Conservation (phyloP, 2,888 invertebrate species). For the Cephus rjabovi region DNA sequence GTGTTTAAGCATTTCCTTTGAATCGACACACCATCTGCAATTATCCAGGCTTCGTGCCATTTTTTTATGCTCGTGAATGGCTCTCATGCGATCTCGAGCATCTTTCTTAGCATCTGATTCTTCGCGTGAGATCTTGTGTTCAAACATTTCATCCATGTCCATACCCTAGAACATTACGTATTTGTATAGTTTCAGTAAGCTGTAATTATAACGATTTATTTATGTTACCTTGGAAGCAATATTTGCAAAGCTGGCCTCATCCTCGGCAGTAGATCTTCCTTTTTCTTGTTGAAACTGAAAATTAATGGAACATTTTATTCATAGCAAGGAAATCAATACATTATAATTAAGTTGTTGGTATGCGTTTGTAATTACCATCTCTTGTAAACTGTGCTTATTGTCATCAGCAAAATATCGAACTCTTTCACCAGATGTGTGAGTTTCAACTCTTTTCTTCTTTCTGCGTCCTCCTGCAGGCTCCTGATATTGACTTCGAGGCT, state of each 20-base stretch:
- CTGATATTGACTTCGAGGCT: constrained; percentile 54
- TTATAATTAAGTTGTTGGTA: background rate
- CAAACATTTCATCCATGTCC: constrained; percentile 88
- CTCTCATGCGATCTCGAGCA: constrained; percentile 73
- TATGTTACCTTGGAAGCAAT: constrained; percentile 71
- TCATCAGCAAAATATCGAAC: constrained; percentile 90
- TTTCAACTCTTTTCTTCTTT: constrained; percentile 73
- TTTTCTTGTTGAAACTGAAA: constrained; percentile 83
- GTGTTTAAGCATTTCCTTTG: constrained; percentile 83
- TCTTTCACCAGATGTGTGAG: constrained; percentile 77
- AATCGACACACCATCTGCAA: constrained; percentile 88
- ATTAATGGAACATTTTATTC: constrained; percentile 7
- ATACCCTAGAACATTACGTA: constrained; percentile 39
- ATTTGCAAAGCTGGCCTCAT: constrained; percentile 83
- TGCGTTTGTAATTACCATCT: constrained; percentile 74
- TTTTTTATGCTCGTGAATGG: constrained; percentile 80
- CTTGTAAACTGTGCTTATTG: constrained; percentile 85
- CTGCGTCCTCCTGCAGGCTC: constrained; percentile 64
- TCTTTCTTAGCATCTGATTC: constrained; percentile 74
- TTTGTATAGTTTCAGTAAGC: background rate
- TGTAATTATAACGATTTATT: background rate
- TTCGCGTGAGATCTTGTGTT: constrained; percentile 79
- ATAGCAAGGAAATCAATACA: background rate
- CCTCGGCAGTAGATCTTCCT: constrained; percentile 82
- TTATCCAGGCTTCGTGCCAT: constrained; percentile 79